Conservation (phyloP, 2,888 invertebrate species). For the Suillia variegata region DNA sequence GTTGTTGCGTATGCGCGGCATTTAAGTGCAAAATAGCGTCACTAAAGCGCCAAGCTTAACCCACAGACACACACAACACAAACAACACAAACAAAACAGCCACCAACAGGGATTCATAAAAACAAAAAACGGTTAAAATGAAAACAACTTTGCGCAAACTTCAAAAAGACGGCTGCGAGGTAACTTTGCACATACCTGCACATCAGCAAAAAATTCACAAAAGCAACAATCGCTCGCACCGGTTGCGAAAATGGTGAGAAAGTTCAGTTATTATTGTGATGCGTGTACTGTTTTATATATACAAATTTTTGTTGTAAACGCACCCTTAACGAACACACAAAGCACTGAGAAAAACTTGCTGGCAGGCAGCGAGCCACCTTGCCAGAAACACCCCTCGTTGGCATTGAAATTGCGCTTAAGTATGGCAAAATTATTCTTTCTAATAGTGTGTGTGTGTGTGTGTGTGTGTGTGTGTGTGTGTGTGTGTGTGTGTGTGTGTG, state of each 20-base stretch:
- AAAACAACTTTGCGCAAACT: neutral
- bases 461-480: too few relatives aligned
- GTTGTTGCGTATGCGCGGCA: neutral
- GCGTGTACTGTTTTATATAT: too few relatives aligned
- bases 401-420: conserved; percentile 12
- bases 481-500: too few relatives aligned
- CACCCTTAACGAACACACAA: conserved; percentile 22
- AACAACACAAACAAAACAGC: conserved; percentile 2
- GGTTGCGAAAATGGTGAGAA: conserved; percentile 24
- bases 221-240: conserved; percentile 20
- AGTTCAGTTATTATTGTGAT: conserved; percentile 9
- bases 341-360: too few relatives aligned
- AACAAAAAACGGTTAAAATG: neutral
- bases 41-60: neutral
- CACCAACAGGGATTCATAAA: neutral
- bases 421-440: too few relatives aligned
- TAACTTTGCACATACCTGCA: conserved; percentile 32
- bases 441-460: too few relatives aligned
- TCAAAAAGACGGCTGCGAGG: conserved; percentile 28
- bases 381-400: conserved; percentile 27
- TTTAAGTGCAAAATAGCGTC: conserved; percentile 2
- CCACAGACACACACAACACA: neutral
- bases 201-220: conserved; percentile 14
- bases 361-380: too few relatives aligned
- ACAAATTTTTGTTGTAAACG: conserved; percentile 12